These are phyloP conservation scores for Styela clava DNA, from an alignment of 23 tunicate genomes.

Conservation along the genomic window DNA sequence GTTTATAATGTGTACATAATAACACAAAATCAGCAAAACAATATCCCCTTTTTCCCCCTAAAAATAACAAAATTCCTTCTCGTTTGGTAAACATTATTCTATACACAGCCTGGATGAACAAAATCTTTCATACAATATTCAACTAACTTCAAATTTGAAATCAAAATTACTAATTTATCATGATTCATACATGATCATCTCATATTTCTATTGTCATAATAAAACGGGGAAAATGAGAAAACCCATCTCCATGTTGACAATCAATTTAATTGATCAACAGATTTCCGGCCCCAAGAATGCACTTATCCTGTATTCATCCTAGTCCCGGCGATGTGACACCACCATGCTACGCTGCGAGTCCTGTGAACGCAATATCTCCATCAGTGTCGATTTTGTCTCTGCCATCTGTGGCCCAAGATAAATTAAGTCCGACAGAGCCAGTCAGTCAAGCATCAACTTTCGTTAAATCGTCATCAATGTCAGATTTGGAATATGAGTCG, in stretches of 20 bases:
- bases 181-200: too few relatives aligned
- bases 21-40: too few relatives aligned
- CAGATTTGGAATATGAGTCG: conserved; percentile 86
- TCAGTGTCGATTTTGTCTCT: conserved; percentile 29
- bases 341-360: conserved; percentile 7
- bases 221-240: not conserved
- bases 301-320: conserved; percentile 58
- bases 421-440: conserved; percentile 5
- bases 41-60: too few relatives aligned
- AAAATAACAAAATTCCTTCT: too few relatives aligned
- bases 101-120: too few relatives aligned
- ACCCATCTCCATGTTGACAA: not conserved
- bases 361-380: not conserved
- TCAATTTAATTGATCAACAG: conserved; percentile 18
- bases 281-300: conserved; percentile 32
- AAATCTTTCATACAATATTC: too few relatives aligned
- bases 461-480: conserved; percentile 67
- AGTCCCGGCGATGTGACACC: conserved; percentile 56
- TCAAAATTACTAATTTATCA: too few relatives aligned
- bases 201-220: too few relatives aligned
- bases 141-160: too few relatives aligned
- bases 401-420: conserved; percentile 35
- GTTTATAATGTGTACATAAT: too few relatives aligned
- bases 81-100: too few relatives aligned
- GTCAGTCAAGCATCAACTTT: conserved; percentile 10